phyloP scores from a whole-genome alignment of 2,888 invertebrate genomes.

The Morpho achilles region DNA sequence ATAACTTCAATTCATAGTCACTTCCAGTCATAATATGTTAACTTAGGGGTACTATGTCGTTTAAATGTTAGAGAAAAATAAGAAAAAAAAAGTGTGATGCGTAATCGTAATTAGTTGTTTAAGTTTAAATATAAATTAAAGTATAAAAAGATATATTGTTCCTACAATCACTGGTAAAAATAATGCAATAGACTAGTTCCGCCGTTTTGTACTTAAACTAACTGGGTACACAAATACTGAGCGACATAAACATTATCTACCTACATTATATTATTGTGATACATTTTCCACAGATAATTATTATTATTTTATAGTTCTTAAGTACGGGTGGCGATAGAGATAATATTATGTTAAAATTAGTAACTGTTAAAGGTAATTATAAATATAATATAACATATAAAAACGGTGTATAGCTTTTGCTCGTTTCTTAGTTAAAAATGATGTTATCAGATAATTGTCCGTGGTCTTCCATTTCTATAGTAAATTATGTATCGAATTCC shows the following conservation, averaged over 20 bases:
- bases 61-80: slow-evolving; percentile 47
- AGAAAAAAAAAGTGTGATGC: slow-evolving; percentile 61
- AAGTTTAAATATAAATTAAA: slow-evolving; percentile 47
- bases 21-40: slow-evolving; percentile 79
- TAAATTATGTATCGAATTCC: slow-evolving; percentile 12
- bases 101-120: slow-evolving; percentile 43
- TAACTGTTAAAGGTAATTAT: slow-evolving; percentile 22
- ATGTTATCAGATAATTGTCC: slow-evolving; percentile 28
- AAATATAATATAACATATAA: slow-evolving; percentile 25
- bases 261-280: slow-evolving; percentile 60
- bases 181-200: slow-evolving; percentile 57
- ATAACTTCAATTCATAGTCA: slow-evolving; percentile 72
- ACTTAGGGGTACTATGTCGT: slow-evolving; percentile 64
- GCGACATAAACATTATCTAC: slow-evolving; percentile 38
- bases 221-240: slow-evolving; percentile 40
- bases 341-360: slow-evolving; percentile 26
- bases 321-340: slow-evolving; percentile 53
- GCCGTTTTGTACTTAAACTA: slow-evolving; percentile 69
- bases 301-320: slow-evolving; percentile 32
- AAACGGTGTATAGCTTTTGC: slow-evolving; percentile 23
- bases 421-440: slow-evolving; percentile 22
- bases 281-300: slow-evolving; percentile 54
- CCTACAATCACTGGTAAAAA: slow-evolving; percentile 61
- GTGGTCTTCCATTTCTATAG: slow-evolving; percentile 34
- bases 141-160: slow-evolving; percentile 56